Evolutionary conservation across 2,797 vertebrate species (phyloP), one percentile per base, ranked within the genome.

Genomic region (Streptopelia turtur): DNA sequence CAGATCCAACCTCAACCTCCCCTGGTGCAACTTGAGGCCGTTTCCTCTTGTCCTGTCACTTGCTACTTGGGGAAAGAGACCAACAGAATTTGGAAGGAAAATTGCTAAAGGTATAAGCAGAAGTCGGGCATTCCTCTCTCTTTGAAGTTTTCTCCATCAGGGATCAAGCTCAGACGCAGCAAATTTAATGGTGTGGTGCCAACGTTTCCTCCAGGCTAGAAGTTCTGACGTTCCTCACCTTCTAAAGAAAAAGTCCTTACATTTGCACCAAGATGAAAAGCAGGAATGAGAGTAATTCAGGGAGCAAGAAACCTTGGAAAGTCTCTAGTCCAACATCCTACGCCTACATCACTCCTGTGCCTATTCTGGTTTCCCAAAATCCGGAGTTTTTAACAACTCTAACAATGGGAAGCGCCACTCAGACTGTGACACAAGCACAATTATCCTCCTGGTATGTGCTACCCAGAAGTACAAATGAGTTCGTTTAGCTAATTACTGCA

Each of bases 101-200:
- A 76, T 0, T 16, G 31, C 6, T 41, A 49, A 61, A 85, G 45
- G 41, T 57, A 35, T 15, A 80, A 39, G 33, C 11, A 45, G 28
- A 65, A 74, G 64, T 50, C 41, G 68, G 16, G 21, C 3, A 41
- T 23, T 66, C 7, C 8, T 22, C 60, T 63, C 64, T 53, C 35
- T 68, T 8, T 9, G 41, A 45, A 49, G 47, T 17, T 33, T 31
- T 74, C 60, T 50, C 33, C 71, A n/a, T 1, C 7, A 60, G 28
- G 22, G 59, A 80, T 28, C 28, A 65, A 39, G 20, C 41, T 56
- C 50, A 69, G 47, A 52, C 4, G 15, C n/a, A 55, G 43, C 63
- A 85, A 78, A 22, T 5, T 59, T 3, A 33, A 33, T 24, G 13
- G 52, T 0, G 0, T 3, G 11, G 30, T 25, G 20, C 20, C 39